These are phyloP conservation scores for Ephestia elutella DNA, from an alignment of 1,140 invertebrate species.

Conservation along the genomic window DNA sequence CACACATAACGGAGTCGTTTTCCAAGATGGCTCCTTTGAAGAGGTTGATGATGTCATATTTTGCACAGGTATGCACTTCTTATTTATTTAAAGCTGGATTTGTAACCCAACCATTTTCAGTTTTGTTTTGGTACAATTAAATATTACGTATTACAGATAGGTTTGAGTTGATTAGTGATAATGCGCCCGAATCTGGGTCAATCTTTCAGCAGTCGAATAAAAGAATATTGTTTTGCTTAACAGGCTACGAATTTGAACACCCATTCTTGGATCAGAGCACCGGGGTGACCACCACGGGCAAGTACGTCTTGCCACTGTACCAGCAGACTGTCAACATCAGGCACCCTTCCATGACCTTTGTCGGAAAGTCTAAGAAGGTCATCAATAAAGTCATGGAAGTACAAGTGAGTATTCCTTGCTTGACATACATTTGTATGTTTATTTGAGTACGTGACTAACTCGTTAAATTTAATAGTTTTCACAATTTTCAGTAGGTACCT, in stretches of 20 bases:
- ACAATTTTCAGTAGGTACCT: no score
- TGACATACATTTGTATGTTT: no score
- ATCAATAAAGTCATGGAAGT: constrained; percentile 55
- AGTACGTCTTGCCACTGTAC: constrained; percentile 82
- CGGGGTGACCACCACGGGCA: constrained; percentile 76
- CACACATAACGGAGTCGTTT: constrained; percentile 73
- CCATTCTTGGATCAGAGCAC: constrained; percentile 79
- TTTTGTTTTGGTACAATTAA: no score
- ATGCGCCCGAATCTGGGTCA: no score
- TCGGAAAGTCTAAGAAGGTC: constrained; percentile 77
- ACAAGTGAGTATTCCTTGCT: constrained; percentile 35
- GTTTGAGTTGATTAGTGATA: no score
- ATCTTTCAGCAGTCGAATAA: no score
- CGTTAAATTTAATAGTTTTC: no score
- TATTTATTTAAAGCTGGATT: background rate
- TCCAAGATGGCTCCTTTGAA: constrained; percentile 77
- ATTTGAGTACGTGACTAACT: no score
- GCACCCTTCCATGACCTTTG: constrained; percentile 81
- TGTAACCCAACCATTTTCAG: no score
- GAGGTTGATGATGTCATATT: constrained; percentile 82
- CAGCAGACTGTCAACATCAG: constrained; percentile 84
- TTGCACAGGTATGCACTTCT: constrained; percentile 80
- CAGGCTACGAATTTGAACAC: constrained; percentile 80
- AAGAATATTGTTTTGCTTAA: constrained; percentile 9
- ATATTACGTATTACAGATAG: no score